Base-by-base conservation (phyloP, 2,888 invertebrate species). In the Axea sp. region DNA sequence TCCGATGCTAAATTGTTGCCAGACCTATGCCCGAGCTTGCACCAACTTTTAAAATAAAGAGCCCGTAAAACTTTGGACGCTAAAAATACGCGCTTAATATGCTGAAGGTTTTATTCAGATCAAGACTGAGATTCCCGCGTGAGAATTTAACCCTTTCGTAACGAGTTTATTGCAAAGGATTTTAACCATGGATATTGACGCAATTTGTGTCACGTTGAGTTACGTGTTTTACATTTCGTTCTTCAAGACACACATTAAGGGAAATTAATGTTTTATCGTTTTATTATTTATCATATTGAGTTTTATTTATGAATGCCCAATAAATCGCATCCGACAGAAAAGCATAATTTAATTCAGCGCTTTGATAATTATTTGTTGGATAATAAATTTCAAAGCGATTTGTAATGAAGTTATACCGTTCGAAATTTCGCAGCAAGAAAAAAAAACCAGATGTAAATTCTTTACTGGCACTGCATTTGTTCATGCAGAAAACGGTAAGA, bases 21-120 rank as follows among this genome's bases (percentile, higher is more conserved):
- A 43, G 51, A 60, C 60, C 43, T 69, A 45, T 51, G 43, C 59
- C 33, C 51, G 43, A 30, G 28, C 35, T 59, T 47, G 51, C 43
- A 30, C 37, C 45, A 69, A 60, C 51, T 69, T 69, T 30, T 22
- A 37, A 59, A 68, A 59, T 68, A 68, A 68, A 51, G 45, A 51
- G 43, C 41, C 45, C 53, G 60, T 59, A 69, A 69, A 69, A 69
- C 60, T 60, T 69, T 33, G 30, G 30, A 24, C 12, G 49, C 12
- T 47, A 47, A 35, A 62, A 69, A 55, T 55, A 47, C 49, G 33
- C 55, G 67, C 47, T 67, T 59, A 57, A 68, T 57, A 59, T 59
- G 55, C 49, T 22, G 69, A 47, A 37, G 47, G 47, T 43, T 69
- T 60, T 60, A 69, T 69, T 59, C 30, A 17, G 24, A 69, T 53